Evolutionary conservation across 2,113 vertebrate species (phyloP), one percentile per base, ranked within the genome.

Genomic region (Bujurquina vittata): DNA sequence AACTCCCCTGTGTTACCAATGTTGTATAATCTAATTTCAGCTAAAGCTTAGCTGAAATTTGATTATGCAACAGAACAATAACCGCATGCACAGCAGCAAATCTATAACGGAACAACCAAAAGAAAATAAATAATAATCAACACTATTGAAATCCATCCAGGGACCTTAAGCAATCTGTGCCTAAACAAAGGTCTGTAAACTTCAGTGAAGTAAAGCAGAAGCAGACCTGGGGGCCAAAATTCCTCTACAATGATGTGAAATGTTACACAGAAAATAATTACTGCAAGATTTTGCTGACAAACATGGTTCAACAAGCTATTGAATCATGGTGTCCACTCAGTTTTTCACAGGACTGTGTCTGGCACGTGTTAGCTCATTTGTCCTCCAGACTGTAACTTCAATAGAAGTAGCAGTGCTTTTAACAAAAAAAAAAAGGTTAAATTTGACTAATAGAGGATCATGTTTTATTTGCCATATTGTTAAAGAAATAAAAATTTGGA

Each of bases 381-480:
- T 54, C 59, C 90, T 80, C 89, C 2, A 58, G 52, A 87, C 8
- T 55, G 20, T 55, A 55, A 55, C 20, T 10, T 55, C 43, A 43
- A 43, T 43, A 15, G 33, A 37, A 63, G 5, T 63, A 20, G 33
- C n/a, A 37, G 61, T 81, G 14, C 17, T 59, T 75, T 79, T n/a
- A 52, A 26, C 57, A n/a, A n/a, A 15, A 49, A 29, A 40, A 22
- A 17, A 58, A 69, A 22, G 10, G 14, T 77, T 46, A 5, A 35
- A 85, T 57, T 7, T 79, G 8, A 31, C 8, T 60, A 57, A 75
- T 20, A 57, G 33, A 3, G 52, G 20, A n/a, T 78, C 2, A 46
- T 6, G 7, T 5, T 61, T 72, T 33, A 23, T 33, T 52, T 22
- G 29, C 49, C 20, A 22, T 37, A 43, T 26, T n/a, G 23, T 59